phyloP scores from a whole-genome alignment of 2,888 invertebrate genomes.

The Timema podura region DNA sequence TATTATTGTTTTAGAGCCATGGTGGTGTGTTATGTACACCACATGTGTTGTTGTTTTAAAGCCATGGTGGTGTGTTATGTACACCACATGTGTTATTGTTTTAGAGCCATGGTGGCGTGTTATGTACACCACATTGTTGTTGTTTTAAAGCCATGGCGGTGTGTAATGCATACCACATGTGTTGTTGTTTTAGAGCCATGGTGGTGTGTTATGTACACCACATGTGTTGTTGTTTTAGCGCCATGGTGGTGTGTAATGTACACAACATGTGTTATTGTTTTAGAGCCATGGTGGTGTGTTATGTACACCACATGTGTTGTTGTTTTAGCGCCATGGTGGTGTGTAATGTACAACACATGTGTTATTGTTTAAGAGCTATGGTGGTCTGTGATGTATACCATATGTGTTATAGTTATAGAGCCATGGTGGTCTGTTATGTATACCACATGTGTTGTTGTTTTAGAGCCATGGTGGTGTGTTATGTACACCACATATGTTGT shows the following conservation, averaged over 20 bases:
- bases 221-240: slow-evolving; percentile 35
- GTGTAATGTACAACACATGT: too few relatives aligned
- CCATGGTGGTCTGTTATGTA: slow-evolving; percentile 44
- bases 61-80: slow-evolving; percentile 45
- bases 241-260: slow-evolving; percentile 44
- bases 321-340: slow-evolving; percentile 43
- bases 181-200: slow-evolving; percentile 40
- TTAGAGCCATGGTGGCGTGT: slow-evolving; percentile 44
- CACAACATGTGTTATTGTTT: not conserved
- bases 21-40: slow-evolving; percentile 42
- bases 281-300: slow-evolving; percentile 45
- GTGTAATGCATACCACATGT: too few relatives aligned
- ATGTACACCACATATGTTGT: too few relatives aligned
- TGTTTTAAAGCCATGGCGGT: slow-evolving; percentile 44
- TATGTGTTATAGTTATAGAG: slow-evolving; percentile 35
- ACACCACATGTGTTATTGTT: not conserved
- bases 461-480: slow-evolving; percentile 45
- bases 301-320: too few relatives aligned
- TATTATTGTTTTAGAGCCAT: slow-evolving; percentile 40
- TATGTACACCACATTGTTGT: too few relatives aligned
- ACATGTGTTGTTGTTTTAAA: slow-evolving; percentile 32
- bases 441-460: not conserved
- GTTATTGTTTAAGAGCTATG: slow-evolving; percentile 40
- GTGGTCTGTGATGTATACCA: too few relatives aligned
- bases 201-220: too few relatives aligned